Percentiles rank a stretch among this genome's conserved stretches.
phyloP scores from a whole-genome alignment of 2,797 vertebrate genomes.

The Galago senegalensis region DNA sequence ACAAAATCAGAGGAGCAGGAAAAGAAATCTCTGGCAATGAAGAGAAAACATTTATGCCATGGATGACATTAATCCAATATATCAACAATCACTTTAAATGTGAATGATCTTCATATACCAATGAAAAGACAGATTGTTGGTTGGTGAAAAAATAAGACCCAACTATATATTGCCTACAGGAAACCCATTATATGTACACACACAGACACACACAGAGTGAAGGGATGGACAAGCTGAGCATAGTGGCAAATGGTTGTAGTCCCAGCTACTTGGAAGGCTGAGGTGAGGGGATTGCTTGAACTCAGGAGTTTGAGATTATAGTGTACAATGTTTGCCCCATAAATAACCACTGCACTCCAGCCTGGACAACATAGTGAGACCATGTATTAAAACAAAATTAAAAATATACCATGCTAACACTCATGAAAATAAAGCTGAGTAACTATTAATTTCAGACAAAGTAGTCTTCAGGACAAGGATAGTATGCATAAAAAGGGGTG shows the following conservation, averaged over 20 bases:
- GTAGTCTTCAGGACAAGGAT: constrained; percentile 13
- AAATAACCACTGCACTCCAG: not conserved
- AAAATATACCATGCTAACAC: not conserved
- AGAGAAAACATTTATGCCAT: not conserved
- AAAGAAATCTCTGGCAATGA: not conserved
- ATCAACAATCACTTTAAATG: not conserved
- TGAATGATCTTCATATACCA: not conserved
- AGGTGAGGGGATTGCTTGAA: not conserved
- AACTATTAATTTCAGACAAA: constrained; percentile 2
- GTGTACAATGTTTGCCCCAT: not conserved
- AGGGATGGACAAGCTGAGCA: not conserved
- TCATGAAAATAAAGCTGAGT: not conserved
- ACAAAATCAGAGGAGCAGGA: not conserved
- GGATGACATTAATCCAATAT: not conserved
- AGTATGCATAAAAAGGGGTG: not conserved
- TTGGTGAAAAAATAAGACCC: not conserved
- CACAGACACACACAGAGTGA: constrained; percentile 15
- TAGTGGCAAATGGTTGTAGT: not conserved
- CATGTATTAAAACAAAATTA: not conserved
- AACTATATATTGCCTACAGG: not conserved
- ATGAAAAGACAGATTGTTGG: not conserved
- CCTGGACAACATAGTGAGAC: not conserved
- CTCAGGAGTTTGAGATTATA: not conserved
- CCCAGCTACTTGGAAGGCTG: not conserved
- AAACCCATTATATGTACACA: not conserved